Conservation (phyloP, 1,140 invertebrate species). For the Bombus vancouverensis region DNA sequence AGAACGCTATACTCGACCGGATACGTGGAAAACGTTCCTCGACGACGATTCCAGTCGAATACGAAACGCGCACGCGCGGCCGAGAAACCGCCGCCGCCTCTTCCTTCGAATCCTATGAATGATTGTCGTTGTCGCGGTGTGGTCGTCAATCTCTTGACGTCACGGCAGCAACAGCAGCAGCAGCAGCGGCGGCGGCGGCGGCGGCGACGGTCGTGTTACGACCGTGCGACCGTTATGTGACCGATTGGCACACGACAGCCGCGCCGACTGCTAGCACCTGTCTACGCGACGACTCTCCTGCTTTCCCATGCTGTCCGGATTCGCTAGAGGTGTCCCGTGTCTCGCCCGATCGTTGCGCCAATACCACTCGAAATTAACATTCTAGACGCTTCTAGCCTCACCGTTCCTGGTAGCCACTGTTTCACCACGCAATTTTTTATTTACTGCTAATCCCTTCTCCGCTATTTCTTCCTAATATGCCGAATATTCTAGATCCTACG, state of each 20-base stretch:
- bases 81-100: background rate
- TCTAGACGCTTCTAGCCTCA: background rate
- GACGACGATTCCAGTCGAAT: background rate
- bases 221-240: slow-evolving; percentile 80
- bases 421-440: background rate
- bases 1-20: background rate
- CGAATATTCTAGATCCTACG: no score
- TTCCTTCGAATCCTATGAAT: slow-evolving; percentile 64
- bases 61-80: slow-evolving; percentile 31
- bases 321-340: slow-evolving; percentile 11
- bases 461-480: fast-evolving
- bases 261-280: slow-evolving; percentile 61
- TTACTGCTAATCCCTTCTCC: background rate
- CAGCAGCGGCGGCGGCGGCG: slow-evolving; percentile 66
- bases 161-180: slow-evolving; percentile 59
- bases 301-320: slow-evolving; percentile 45
- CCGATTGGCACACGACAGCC: slow-evolving; percentile 74
- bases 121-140: slow-evolving; percentile 60
- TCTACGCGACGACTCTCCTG: slow-evolving; percentile 45
- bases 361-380: slow-evolving; percentile 11
- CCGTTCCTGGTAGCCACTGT: background rate
- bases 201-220: slow-evolving; percentile 75
- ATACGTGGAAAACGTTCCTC: background rate
- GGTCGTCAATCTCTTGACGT: slow-evolving; percentile 69
- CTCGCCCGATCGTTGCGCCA: background rate